Evolutionary conservation across 1,140 invertebrate species (phyloP), one percentile per base, ranked within the genome.

Genomic region (Stegodyphus mimosarum): DNA sequence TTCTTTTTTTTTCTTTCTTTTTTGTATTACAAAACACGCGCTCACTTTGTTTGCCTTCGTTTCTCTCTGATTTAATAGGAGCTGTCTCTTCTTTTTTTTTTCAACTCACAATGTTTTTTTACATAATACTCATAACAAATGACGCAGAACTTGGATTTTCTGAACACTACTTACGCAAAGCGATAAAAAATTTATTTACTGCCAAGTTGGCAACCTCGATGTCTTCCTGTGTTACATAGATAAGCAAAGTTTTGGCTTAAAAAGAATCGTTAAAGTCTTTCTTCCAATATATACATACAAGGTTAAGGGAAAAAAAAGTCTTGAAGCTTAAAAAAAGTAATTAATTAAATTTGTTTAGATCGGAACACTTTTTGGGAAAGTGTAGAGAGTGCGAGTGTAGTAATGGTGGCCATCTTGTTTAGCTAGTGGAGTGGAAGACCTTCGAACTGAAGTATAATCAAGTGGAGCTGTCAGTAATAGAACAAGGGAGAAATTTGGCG

Each of bases 301-400:
- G 17, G 51, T 49, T 48, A 60, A 64, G 55, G 55, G 13, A 33
- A 51, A 53, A 69, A 18, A 10, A 50, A 17, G 7, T 10, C 60
- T 11, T 13, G 51, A 55, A 48, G 50, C 15, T 52, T 33, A 67
- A 84, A 83, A 84, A 84, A 84, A 67, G 72, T 84, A 84, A 84
- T 84, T 84, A 84, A 84, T 84, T 84, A 84, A 84, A 76, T 84
- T 84, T 84, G 81, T 75, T 84, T 84, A 84, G 71, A 84, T 75
- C 76, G 81, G 48, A 72, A 48, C 50, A 17, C 33, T 70, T 69
- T 66, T 83, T 72, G 70, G 13, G 33, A 60, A 33, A 13, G 33
- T 15, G 9, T 71, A 17, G 53, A 18, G 78, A 50, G 51, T 18
- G 55, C 9, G 60, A 71, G 80, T n/a, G 50, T 60, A 67, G 63